Evolutionary conservation across 2,888 invertebrate genomes (phyloP).

Genomic region (Xestoiulus laeticollis): DNA sequence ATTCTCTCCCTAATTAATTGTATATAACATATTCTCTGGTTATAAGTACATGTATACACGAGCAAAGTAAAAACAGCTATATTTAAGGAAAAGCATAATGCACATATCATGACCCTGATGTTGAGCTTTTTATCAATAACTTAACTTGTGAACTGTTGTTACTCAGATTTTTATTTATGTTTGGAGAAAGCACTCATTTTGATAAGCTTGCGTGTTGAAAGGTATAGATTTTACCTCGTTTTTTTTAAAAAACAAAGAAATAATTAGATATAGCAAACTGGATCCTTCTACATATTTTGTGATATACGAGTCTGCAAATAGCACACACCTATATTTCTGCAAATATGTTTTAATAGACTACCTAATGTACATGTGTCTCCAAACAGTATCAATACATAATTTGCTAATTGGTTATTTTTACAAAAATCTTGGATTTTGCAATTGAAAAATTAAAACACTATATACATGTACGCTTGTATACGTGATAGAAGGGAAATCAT

Average conservation of each 20-base stretch:
- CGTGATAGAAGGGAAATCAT: too few species aligned
- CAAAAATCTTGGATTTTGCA: not conserved
- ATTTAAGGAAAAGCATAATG: constrained; percentile 28
- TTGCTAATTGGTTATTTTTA: not conserved
- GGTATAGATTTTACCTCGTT: constrained; percentile 21
- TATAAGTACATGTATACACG: not conserved
- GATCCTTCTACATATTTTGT: not conserved
- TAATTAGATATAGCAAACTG: constrained; percentile 34
- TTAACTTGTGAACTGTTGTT: constrained; percentile 21
- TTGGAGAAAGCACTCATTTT: constrained; percentile 34
- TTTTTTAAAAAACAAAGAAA: not conserved
- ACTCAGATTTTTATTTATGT: not conserved
- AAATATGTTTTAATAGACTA: not conserved
- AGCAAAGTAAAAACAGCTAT: constrained; percentile 20
- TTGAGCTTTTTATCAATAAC: constrained; percentile 29
- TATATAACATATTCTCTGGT: constrained; percentile 42
- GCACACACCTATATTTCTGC: constrained; percentile 9
- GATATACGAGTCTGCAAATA: constrained; percentile 6
- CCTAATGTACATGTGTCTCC: not conserved
- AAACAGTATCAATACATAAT: not conserved
- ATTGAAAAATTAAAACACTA: not conserved
- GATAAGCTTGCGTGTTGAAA: not conserved
- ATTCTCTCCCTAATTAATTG: constrained; percentile 36
- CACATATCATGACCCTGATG: constrained; percentile 28
- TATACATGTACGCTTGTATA: too few species aligned